Conservation (phyloP, 2,888 invertebrate species). For the Andricus quercusramuli region DNA sequence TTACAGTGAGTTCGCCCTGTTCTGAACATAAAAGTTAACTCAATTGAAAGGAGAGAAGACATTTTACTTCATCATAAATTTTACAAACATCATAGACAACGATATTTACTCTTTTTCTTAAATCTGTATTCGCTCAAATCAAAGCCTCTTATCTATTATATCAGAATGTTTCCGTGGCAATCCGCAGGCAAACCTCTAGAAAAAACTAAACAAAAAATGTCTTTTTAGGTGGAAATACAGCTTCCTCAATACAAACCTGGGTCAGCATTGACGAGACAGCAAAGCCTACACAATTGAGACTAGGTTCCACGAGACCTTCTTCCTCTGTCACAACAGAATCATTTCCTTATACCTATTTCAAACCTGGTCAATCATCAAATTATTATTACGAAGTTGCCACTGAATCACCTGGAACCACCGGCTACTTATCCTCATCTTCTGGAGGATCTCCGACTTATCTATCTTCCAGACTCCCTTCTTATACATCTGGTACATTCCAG, state of each 20-base stretch:
- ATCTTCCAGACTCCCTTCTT: constrained; percentile 52
- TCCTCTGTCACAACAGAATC: constrained; percentile 61
- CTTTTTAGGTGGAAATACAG: constrained; percentile 52
- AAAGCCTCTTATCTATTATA: background rate
- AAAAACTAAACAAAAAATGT: background rate
- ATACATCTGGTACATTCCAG: constrained; percentile 57
- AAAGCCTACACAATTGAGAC: constrained; percentile 69
- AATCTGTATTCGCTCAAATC: background rate
- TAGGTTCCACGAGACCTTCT: constrained; percentile 58
- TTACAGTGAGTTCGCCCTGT: constrained; percentile 43
- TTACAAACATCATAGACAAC: background rate
- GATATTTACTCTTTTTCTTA: background rate
- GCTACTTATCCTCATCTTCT: constrained; percentile 48
- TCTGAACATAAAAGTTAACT: constrained; percentile 27
- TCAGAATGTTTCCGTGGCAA: too few relatives aligned
- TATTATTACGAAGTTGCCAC: constrained; percentile 70
- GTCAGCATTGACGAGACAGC: constrained; percentile 71
- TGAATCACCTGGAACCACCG: constrained; percentile 48
- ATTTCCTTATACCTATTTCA: constrained; percentile 70
- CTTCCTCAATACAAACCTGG: constrained; percentile 71
- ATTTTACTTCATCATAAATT: background rate
- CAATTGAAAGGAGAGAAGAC: background rate
- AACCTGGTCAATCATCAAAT: constrained; percentile 66
- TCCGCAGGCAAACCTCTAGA: too few relatives aligned
- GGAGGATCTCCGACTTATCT: constrained; percentile 44